Base-by-base conservation (phyloP, 2,888 invertebrate genomes). In the Crocallis elinguaria region DNA sequence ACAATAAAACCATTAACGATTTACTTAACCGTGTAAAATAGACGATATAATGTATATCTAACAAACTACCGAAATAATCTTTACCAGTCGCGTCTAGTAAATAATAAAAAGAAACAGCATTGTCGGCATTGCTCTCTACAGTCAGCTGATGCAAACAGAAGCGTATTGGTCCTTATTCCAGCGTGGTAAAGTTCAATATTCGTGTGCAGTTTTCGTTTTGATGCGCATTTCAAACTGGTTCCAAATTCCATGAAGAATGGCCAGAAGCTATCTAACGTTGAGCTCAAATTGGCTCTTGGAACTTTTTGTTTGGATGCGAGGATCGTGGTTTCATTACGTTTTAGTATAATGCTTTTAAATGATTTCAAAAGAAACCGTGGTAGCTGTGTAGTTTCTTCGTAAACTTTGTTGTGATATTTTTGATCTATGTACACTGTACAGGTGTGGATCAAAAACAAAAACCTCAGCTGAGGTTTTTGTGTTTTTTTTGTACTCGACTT, bases 221-320 rank as follows among this genome's bases (percentile, higher is more conserved):
- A 27, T 39, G 12, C 13, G 6, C 21, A 30, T 39, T 13, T 36
- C 25, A 43, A 44, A 58, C 53, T 44, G 37, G 57, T 58, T 58
- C 43, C 33, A 37, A 39, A 57, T 42, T 25, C n/a, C 23, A 25
- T 19, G 12, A 27, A n/a, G 13, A 39, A 33, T 49, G 4, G 49
- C 36, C 8, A 4, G 23, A 35, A 39, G 48, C 38, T 48, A 29
- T n/a, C 23, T 45, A 5, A 36, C 11, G 35, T 8, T 19, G 16
- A 27, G 38, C 35, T 46, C 13, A 7, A 39, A 32, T 25, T 48
- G 9, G 27, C 4, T 36, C 12, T 45, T 29, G 30, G 27, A 41
- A 19, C 35, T 38, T 38, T 23, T 23, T 23, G 6, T 38, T 6
- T 35, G 8, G 23, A 7, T 29, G 29, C 14, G 13, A 8, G 13